Conservation (phyloP, 2,113 vertebrate species). For the Gymnogyps californianus region DNA sequence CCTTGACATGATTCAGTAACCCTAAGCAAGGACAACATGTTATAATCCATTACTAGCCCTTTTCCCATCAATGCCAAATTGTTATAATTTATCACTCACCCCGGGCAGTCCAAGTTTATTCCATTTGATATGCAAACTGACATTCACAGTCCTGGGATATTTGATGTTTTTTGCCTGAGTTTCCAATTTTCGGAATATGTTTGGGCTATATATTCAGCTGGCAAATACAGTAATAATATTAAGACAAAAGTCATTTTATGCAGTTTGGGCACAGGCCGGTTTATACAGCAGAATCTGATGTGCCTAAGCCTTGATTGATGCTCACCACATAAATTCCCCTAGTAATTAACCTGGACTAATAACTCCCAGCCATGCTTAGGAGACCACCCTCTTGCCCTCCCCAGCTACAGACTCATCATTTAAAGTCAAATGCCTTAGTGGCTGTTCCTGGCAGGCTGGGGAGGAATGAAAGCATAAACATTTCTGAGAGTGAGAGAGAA, state of each 20-base stretch:
- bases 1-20: background rate
- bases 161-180: background rate
- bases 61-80: background rate
- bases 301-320: slow-evolving; percentile 28
- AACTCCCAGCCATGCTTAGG: background rate
- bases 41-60: background rate
- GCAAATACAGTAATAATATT: background rate
- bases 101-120: background rate
- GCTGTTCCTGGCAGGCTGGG: background rate
- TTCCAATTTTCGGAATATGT: background rate
- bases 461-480: background rate
- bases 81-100: background rate
- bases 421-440: slow-evolving; percentile 14
- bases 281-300: background rate
- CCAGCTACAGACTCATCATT: slow-evolving; percentile 10
- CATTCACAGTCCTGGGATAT: background rate
- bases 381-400: slow-evolving; percentile 13
- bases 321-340: background rate
- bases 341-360: slow-evolving; percentile 43
- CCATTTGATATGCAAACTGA: background rate
- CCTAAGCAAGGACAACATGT: background rate
- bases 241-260: background rate
- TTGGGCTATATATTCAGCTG: background rate
- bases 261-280: background rate
- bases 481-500: background rate